Evolutionary conservation across 2,888 invertebrate species (phyloP), one percentile per base, ranked within the genome.

Genomic region (Tiliacea citrago): DNA sequence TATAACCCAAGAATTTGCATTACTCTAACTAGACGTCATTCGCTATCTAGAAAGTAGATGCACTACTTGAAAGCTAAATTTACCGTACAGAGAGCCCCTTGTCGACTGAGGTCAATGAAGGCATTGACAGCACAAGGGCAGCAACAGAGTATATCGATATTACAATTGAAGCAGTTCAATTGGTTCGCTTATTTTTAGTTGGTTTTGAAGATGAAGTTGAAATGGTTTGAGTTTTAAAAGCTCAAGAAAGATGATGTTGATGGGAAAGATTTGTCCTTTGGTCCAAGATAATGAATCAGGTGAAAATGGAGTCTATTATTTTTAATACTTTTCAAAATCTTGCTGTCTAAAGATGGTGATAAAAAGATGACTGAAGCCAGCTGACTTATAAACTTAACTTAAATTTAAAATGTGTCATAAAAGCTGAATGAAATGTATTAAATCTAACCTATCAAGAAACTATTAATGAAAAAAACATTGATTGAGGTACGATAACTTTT

Each of bases 111-210:
- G 91, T 92, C 93, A 92, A 91, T 88, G 89, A 86, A 91, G 83
- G 86, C 92, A 90, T 90, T 93, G 92, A 93, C 91, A 92, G 89
- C 75, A 86, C 88, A 91, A 91, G 91, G 88, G 86, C 89, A 85
- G 81, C 60, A 81, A 73, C 57, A 62, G 60, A 75, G 67, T 51
- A 60, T 57, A 79, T 82, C 77, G 35, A 82, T 82, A 81, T 84
- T 81, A 55, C 72, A 73, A 87, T 73, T 87, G 86, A 83, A 55
- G 63, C 66, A 77, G 67, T 73, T 73, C 80, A 75, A 71, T 83
- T 85, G 62, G 58, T 55, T 53, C 21, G n/a, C 49, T 24, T 12
- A 70, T 57, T 82, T 73, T 47, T 60, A 68, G 57, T 65, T 6
- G 58, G 35, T 58, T 66, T 69, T 69, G 24, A 73, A 18, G 24